Percentiles rank a stretch among this genome's conserved stretches.
These are phyloP conservation scores for Choristoneura rosaceana DNA, from an alignment of 2,888 invertebrate species.

Conservation along the genomic window DNA sequence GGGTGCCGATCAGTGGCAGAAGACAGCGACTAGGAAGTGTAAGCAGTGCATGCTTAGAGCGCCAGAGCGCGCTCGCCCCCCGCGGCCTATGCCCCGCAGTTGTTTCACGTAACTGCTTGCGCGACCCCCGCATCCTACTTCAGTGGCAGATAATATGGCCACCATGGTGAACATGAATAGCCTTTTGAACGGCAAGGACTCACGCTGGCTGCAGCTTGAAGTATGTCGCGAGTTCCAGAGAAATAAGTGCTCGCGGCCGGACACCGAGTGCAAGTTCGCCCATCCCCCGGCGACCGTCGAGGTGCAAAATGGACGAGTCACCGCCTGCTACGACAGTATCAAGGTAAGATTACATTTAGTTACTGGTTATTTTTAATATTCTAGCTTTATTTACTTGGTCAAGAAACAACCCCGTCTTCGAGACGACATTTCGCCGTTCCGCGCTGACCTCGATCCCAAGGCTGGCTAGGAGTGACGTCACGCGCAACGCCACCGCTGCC, in stretches of 20 bases:
- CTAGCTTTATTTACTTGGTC: constrained; percentile 55
- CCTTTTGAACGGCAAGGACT: constrained; percentile 99
- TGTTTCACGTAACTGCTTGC: constrained; percentile 79
- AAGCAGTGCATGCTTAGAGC: constrained; percentile 76
- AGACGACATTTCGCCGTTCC: constrained; percentile 76
- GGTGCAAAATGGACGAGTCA: constrained; percentile 99
- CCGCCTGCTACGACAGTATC: constrained; percentile 99
- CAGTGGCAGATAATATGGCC: constrained; percentile 84
- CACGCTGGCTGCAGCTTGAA: constrained; percentile 99
- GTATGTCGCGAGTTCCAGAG: constrained; percentile 99
- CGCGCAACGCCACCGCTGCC: constrained; percentile 60
- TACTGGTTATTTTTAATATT: neutral
- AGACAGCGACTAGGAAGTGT: constrained; percentile 58
- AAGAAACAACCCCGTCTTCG: constrained; percentile 64
- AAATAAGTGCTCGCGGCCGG: constrained; percentile 99
- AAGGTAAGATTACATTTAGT: constrained; percentile 90
- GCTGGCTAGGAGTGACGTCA: constrained; percentile 81
- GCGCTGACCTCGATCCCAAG: constrained; percentile 81
- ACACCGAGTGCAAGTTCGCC: constrained; percentile 99
- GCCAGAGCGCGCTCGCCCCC: constrained; percentile 77
- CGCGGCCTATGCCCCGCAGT: constrained; percentile 82
- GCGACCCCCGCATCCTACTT: constrained; percentile 65
- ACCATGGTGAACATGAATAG: constrained; percentile 99
- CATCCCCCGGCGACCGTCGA: constrained; percentile 99
- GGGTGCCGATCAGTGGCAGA: constrained; percentile 58